phyloP scores from a whole-genome alignment of 2,797 vertebrate species.

The Periophthalmus magnuspinnatus region DNA sequence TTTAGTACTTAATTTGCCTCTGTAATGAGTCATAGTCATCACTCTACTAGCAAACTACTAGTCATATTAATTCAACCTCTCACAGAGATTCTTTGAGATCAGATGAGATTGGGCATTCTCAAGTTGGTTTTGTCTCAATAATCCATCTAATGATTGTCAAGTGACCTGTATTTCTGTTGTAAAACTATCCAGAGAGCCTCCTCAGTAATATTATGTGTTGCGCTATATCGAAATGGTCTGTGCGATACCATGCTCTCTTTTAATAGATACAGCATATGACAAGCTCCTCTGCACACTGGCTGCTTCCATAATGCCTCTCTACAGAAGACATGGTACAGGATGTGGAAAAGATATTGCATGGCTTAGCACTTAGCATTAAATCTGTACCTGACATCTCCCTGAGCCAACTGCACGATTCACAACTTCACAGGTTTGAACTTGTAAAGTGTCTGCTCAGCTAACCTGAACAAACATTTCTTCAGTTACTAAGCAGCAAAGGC shows the following conservation, averaged over 20 bases:
- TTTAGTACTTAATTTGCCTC: no score
- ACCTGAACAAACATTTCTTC: constrained; percentile 34
- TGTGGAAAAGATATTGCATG: neutral
- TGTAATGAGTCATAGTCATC: no score
- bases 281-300: neutral
- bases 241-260: neutral
- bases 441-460: constrained; percentile 34
- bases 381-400: neutral
- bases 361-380: constrained; percentile 6
- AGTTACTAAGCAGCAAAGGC: constrained; percentile 6
- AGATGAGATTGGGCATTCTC: no score
- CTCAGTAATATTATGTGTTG: neutral
- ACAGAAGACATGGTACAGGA: neutral
- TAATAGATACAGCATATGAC: neutral
- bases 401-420: constrained; percentile 24
- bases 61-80: no score
- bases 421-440: constrained; percentile 25
- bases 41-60: no score
- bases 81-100: no score
- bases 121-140: no score
- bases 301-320: neutral
- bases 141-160: no score
- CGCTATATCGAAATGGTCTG: neutral
- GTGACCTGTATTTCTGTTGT: no score
- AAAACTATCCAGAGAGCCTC: neutral